Percentiles rank a stretch among this genome's conserved stretches.
Conservation (phyloP, 2,113 vertebrate genomes). For the Caranx ignobilis region DNA sequence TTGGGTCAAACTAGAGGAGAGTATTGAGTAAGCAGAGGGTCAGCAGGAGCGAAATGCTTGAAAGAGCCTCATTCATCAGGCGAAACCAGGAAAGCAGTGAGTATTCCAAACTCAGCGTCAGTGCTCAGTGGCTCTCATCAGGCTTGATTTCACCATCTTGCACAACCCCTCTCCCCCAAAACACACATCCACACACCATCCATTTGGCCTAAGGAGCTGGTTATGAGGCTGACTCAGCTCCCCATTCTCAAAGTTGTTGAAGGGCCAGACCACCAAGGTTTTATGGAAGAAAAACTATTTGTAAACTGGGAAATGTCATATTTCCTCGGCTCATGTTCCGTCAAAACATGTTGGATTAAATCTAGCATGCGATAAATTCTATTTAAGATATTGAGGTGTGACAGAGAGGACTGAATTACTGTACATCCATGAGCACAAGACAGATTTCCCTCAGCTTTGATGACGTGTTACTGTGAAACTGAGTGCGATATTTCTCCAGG, state of each 20-base stretch:
- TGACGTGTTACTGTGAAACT: conserved; percentile 39
- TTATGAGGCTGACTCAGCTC: conserved; percentile 55
- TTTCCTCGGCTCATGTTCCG: conserved; percentile 13
- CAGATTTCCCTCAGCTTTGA: conserved; percentile 53
- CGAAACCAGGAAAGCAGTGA: conserved; percentile 66
- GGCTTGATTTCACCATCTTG: conserved; percentile 59
- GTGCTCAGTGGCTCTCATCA: conserved; percentile 60
- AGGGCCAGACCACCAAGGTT: conserved; percentile 53
- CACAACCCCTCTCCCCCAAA: background rate
- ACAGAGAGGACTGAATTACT: conserved; percentile 6
- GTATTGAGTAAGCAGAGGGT: conserved; percentile 62
- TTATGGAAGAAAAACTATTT: conserved; percentile 43
- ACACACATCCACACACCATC: conserved; percentile 8
- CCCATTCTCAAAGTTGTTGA: conserved; percentile 42
- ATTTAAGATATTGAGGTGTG: background rate
- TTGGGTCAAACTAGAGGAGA: conserved; percentile 60
- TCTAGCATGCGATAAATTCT: background rate
- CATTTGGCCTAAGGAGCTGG: conserved; percentile 1
- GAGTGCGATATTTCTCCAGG: conserved; percentile 63
- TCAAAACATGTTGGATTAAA: background rate
- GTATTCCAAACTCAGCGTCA: conserved; percentile 63
- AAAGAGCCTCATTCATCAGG: conserved; percentile 80
- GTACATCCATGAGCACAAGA: conserved; percentile 8
- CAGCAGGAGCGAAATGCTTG: conserved; percentile 50
- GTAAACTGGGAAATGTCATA: conserved; percentile 33